Base-by-base conservation (phyloP, 2,113 vertebrate genomes). In the Psilopsiagon aurifrons region DNA sequence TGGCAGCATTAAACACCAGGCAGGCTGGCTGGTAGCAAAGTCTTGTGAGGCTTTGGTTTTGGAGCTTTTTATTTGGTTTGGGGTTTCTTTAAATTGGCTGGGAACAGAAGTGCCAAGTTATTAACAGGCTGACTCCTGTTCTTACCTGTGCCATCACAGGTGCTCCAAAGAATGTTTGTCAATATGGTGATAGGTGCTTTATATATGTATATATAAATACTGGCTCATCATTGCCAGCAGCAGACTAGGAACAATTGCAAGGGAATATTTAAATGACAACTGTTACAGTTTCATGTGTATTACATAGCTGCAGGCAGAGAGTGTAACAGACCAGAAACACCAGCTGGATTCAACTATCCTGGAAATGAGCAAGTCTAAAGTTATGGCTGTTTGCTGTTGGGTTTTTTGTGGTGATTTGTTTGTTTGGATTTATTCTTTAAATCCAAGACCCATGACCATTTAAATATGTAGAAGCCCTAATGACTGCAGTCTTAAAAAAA, bases 1-100 rank as follows among this genome's bases (percentile, higher is more conserved):
- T 71, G 93, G 82, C 92, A 90, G 90, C 91, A 94, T 93, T 95
- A 93, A 94, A 92, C 37, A 54, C 76, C 66, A 81, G 90, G 77
- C 55, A 35, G 77, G n/a, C 18, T 20, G 59, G 37, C 76, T 33
- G 54, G 87, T 49, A 86, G 33, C 9, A 35, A 68, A 66, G 39
- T 41, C 67, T n/a, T 17, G 7, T 25, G 17, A 29, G 57, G 57
- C 33, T 59, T 59, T 59, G 22, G 46, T 52, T 1, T 0, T 18
- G 35, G 18, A 31, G 7, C 25, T 39, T 52, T 33, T 49, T 51
- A 23, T 23, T 28, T 62, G 47, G 18, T 43, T 23, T 28, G 17
- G 0, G 0, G 1, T 17, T 54, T 84, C 52, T 79, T 35, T 9
- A 3, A 71, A 39, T 10, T 59, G 37, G 22, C 41, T 77, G 83